Evolutionary conservation across 2,113 vertebrate species (phyloP), one percentile per base, ranked within the genome.

Genomic region (Petroica traversi): DNA sequence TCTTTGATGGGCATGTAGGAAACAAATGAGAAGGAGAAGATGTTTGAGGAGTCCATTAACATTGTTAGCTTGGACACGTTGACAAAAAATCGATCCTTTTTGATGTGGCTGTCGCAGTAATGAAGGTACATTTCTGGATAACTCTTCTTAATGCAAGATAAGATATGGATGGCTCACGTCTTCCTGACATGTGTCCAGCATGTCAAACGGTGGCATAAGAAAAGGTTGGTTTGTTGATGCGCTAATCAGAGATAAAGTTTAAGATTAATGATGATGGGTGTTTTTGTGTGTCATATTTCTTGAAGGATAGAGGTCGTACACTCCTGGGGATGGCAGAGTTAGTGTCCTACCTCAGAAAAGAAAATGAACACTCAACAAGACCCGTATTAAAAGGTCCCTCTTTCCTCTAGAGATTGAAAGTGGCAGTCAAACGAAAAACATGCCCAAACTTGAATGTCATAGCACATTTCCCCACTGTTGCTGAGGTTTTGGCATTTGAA

Each of bases 11-110:
- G 95, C 97, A 94, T 85, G 94, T 91, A 81, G 96, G 97, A 98
- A 98, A 98, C 97, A 98, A 98, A 98, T 95, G 98, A 98, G 98
- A 93, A 97, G 94, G 77, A 98, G 95, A 96, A 95, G 97, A 95
- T 96, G 92, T 96, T 97, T 98, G 97, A 98, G 94, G 96, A 94
- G 94, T 98, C 98, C 97, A 98, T 98, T 98, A 98, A 97, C 97
- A 96, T 95, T 79, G 97, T 96, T 97, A 97, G 97, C 97, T 95
- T 95, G 90, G 97, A 97, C 91, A 87, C 3, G 75, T 25, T 98
- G 98, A 98, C 98, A 98, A 97, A 96, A 98, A 97, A 97, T 98
- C 94, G 58, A 98, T 98, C 89, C 96, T 98, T 98, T 98, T 97
- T 98, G 98, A 98, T 97, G 78, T 93, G 95, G 94, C 92, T 97